Evolutionary conservation across 2,797 vertebrate genomes (phyloP).

Genomic region (Anguilla obscura): DNA sequence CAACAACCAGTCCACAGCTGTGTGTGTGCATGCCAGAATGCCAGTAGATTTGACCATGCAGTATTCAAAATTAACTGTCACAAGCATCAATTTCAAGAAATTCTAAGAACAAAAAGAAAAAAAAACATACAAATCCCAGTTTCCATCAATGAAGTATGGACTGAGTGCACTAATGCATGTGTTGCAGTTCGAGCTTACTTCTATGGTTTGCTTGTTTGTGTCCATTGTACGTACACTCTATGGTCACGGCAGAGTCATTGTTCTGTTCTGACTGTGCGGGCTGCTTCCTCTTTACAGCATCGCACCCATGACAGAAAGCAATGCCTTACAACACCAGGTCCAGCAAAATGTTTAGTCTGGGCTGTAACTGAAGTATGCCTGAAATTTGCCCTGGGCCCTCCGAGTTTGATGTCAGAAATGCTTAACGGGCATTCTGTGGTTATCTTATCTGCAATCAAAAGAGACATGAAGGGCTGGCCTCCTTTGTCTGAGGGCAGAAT

Average conservation of each 20-base stretch:
- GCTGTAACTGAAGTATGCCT: neutral
- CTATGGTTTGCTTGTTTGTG: neutral
- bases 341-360: neutral
- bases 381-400: neutral
- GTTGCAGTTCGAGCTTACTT: neutral
- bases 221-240: neutral
- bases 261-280: neutral
- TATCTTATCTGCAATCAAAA: neutral
- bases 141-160: neutral
- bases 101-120: neutral
- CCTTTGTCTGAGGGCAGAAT: neutral
- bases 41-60: neutral
- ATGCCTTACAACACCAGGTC: neutral
- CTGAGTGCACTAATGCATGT: neutral
- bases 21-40: neutral
- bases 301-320: neutral
- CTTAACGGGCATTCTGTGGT: neutral
- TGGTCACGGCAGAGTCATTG: neutral
- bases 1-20: neutral
- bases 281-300: conserved; percentile 23
- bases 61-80: neutral
- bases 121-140: neutral
- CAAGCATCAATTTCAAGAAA: neutral
- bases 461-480: neutral
- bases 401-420: neutral